These are phyloP conservation scores for Nyctereutes procyonoides DNA, from an alignment of 2,113 vertebrate species.

Conservation along the genomic window DNA sequence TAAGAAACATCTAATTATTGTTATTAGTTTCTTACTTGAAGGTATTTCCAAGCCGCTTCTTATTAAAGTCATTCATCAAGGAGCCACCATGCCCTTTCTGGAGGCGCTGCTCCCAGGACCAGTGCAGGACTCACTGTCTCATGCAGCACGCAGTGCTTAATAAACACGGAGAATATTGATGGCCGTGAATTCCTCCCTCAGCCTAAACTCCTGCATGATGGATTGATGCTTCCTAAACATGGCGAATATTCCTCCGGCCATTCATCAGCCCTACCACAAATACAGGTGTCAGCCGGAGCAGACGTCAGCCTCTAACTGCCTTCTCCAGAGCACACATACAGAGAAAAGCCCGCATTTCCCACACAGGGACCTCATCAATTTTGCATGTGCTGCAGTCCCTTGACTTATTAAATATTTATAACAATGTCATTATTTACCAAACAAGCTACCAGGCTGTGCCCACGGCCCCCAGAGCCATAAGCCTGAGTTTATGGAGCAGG, in stretches of 20 bases:
- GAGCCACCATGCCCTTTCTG: conserved; percentile 14
- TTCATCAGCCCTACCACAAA: conserved; percentile 89
- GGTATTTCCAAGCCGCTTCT: conserved; percentile 45
- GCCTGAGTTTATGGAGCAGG: neutral
- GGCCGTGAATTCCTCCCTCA: conserved; percentile 59
- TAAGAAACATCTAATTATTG: conserved; percentile 81
- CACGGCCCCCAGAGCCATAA: conserved; percentile 25
- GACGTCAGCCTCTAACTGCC: conserved; percentile 86
- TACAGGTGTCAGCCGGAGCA: conserved; percentile 86
- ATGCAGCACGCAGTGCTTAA: conserved; percentile 11
- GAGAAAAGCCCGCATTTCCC: conserved; percentile 65
- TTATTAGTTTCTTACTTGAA: conserved; percentile 56
- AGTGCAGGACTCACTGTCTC: neutral
- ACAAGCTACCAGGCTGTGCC: conserved; percentile 13
- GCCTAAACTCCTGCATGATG: conserved; percentile 73
- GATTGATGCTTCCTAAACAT: conserved; percentile 75
- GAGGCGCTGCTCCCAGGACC: conserved; percentile 37
- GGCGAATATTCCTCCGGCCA: conserved; percentile 79
- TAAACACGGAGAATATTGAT: conserved; percentile 42
- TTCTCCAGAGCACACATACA: conserved; percentile 62
- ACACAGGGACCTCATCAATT: conserved; percentile 82
- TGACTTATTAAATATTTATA: conserved; percentile 86
- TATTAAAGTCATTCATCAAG: conserved; percentile 75
- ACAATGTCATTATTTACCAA: conserved; percentile 81
- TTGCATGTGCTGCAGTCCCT: conserved; percentile 85